phyloP scores from a whole-genome alignment of 2,113 vertebrate species.

The Ibidorhyncha struthersii region DNA sequence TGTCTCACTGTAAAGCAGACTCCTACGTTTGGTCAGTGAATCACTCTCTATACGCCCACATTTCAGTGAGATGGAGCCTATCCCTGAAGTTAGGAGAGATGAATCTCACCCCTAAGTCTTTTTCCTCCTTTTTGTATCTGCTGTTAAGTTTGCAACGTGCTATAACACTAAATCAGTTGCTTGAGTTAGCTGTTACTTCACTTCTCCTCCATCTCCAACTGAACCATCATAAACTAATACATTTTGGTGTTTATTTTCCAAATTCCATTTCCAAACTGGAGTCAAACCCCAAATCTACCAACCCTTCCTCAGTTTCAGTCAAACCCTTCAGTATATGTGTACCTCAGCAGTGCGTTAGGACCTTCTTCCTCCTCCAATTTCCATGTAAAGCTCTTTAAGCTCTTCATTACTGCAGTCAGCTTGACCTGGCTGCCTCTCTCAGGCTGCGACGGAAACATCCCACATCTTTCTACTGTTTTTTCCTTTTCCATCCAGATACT shows the following conservation, averaged over 20 bases:
- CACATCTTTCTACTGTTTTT: not conserved
- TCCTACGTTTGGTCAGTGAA: slow-evolving; percentile 70
- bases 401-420: not conserved
- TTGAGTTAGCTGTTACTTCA: not conserved
- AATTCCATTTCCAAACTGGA: not conserved
- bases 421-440: not conserved
- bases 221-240: not conserved
- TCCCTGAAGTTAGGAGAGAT: slow-evolving; percentile 43
- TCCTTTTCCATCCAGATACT: not conserved
- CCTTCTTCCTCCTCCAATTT: not conserved
- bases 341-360: not conserved
- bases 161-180: not conserved
- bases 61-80: slow-evolving; percentile 52
- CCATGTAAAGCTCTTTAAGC: not conserved
- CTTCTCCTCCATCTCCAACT: not conserved
- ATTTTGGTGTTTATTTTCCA: not conserved
- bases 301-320: not conserved
- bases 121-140: slow-evolving; percentile 41
- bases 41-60: slow-evolving; percentile 60
- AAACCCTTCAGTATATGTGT: not conserved
- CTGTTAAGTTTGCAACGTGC: not conserved
- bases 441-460: not conserved
- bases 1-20: slow-evolving; percentile 68
- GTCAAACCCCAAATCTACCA: not conserved
- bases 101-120: slow-evolving; percentile 53